Evolutionary conservation across 64 coral and sea anemone genomes (phyloP), one percentile per base, ranked within the genome.

Genomic region (Montipora capricornis): DNA sequence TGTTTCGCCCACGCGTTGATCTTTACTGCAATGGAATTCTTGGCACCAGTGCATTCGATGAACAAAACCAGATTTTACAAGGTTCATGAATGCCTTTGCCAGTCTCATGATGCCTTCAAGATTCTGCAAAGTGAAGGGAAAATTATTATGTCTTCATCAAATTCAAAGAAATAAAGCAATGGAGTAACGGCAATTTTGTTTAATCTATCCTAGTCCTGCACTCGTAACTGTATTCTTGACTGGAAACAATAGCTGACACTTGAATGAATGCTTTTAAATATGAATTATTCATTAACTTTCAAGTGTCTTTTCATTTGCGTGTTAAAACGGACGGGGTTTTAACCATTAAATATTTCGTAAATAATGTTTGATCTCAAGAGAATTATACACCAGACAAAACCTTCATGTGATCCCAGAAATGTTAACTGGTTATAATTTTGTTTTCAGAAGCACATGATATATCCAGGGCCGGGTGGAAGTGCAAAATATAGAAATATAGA

Each of bases 41-140:
- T 89, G 45, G 16, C 58, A 93, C 95, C 95, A 96, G 22, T 47
- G 47, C 78, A 93, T 49, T 50, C 84, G 93, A 57, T 93, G 55
- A 47, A 87, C 87, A 37, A 90, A 53, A 47, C 95, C 95, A 93
- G 91, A 81, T 67, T 96, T 87, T 20, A 80, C 93, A 20, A 96
- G 95, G 37, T 84, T 80, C n/a, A 96, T 67, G 81, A 93, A 96
- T 15, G 93, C 73, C 52, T 64, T 88, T 16, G 79, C 91, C 84
- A 96, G 1, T n/a, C 91, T 64, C 61, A 90, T 86, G 19, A 96
- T 71, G 47, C 80, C 87, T 85, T 96, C 95, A 17, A 96, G 81
- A 73, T 90, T 73, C 95, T 96, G 19, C 49, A 82, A 87, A 5
- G 52, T 24, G 12, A 44, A 55, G 37, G 44, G 37, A 37, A 11